These are phyloP conservation scores for Cynodonichthys magdalenae DNA, from an alignment of 2,797 vertebrate genomes.

Conservation along the genomic window DNA sequence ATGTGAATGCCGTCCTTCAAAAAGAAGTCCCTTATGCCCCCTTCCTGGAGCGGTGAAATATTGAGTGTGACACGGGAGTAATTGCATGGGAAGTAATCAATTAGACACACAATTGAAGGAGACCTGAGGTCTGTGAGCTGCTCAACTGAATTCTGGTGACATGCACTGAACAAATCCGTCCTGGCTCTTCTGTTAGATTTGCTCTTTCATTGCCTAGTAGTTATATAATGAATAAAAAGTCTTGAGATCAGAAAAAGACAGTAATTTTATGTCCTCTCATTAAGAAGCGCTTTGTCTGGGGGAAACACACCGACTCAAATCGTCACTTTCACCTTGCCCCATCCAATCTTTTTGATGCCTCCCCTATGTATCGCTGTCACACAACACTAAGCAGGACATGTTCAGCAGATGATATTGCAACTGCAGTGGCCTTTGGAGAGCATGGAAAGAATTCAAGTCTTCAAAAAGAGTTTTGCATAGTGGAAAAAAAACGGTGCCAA, in stretches of 20 bases:
- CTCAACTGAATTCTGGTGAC: conserved; percentile 67
- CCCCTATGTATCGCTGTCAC: conserved; percentile 17
- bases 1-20: conserved; percentile 78
- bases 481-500: conserved; percentile 28
- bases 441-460: conserved; percentile 24
- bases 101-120: conserved; percentile 85
- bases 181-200: conserved; percentile 52
- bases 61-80: conserved; percentile 86
- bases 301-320: conserved; percentile 38
- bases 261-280: conserved; percentile 35
- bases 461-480: conserved; percentile 9
- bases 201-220: conserved; percentile 45
- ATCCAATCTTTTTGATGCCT: conserved; percentile 19
- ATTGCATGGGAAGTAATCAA: conserved; percentile 88
- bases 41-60: conserved; percentile 79
- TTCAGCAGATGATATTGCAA: conserved; percentile 27
- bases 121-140: conserved; percentile 80
- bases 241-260: conserved; percentile 41
- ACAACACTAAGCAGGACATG: conserved; percentile 30
- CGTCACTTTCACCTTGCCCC: conserved; percentile 51
- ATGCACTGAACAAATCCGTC: conserved; percentile 68
- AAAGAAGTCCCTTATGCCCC: conserved; percentile 66
- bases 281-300: conserved; percentile 33
- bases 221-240: conserved; percentile 38
- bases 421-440: conserved; percentile 22